Conservation (phyloP, 2,113 vertebrate genomes). For the Planiliza haematocheilus region DNA sequence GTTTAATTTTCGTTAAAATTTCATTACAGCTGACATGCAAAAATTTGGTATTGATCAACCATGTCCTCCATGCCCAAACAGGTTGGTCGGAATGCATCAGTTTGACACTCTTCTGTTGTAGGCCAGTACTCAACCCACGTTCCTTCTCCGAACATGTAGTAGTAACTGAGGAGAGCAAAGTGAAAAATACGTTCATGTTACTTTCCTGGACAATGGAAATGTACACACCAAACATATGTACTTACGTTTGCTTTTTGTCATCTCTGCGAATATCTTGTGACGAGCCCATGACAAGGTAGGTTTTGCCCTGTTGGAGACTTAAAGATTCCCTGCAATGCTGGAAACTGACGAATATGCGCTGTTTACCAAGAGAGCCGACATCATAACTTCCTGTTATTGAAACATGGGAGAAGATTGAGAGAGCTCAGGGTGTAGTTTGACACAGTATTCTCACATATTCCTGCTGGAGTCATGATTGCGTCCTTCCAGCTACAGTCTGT, state of each 20-base stretch:
- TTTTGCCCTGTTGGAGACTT: constrained; percentile 39
- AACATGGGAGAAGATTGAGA: background rate
- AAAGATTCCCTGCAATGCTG: constrained; percentile 70
- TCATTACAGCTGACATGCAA: constrained; percentile 45
- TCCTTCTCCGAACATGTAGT: constrained; percentile 74
- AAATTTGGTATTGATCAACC: background rate
- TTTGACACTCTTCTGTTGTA: constrained; percentile 57
- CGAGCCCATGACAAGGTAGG: constrained; percentile 80
- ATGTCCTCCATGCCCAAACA: constrained; percentile 57
- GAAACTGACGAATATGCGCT: constrained; percentile 69
- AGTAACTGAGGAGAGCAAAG: constrained; percentile 56
- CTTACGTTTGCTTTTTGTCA: background rate
- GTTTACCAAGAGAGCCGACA: constrained; percentile 11
- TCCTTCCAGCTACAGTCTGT: too few species aligned
- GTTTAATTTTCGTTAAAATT: background rate
- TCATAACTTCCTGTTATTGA: constrained; percentile 65
- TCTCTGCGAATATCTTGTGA: constrained; percentile 57
- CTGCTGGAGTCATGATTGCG: too few species aligned
- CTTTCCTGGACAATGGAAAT: too few species aligned
- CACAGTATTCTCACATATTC: background rate
- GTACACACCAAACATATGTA: constrained; percentile 46
- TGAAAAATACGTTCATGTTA: background rate
- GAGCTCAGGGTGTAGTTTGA: background rate
- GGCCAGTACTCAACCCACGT: constrained; percentile 84
- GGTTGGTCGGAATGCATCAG: fast-evolving